These are phyloP conservation scores for Drosophila prosaltans DNA, from an alignment of 1,140 invertebrate genomes.

Conservation along the genomic window DNA sequence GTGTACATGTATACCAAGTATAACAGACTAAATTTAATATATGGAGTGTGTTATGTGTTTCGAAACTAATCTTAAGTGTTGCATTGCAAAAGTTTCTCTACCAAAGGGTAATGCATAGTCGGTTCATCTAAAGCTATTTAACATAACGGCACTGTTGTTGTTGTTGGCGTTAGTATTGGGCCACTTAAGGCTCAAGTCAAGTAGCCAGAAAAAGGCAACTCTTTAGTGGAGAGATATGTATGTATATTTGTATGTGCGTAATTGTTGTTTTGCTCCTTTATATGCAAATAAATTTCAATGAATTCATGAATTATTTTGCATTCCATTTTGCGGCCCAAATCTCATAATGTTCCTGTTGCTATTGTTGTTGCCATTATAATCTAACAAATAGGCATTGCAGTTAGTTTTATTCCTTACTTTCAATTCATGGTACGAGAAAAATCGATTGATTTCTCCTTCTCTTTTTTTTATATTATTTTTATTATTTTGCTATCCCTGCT, in stretches of 20 bases:
- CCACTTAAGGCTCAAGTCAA: conserved; percentile 47
- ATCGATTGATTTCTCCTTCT: conserved; percentile 40
- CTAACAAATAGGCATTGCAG: conserved; percentile 58
- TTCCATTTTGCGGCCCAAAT: conserved; percentile 52
- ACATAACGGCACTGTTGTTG: too few relatives aligned
- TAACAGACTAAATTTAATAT: too few relatives aligned
- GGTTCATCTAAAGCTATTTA: background rate
- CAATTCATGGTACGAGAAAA: conserved; percentile 48
- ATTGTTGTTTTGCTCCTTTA: conserved; percentile 23
- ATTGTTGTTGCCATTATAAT: conserved; percentile 39
- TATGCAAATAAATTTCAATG: conserved; percentile 76
- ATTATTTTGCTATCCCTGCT: conserved; percentile 6
- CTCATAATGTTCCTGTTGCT: conserved; percentile 15
- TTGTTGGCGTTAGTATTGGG: background rate
- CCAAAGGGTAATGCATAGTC: background rate
- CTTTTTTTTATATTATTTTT: background rate
- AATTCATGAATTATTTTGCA: conserved; percentile 76
- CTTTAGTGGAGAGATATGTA: conserved; percentile 36
- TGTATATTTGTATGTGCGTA: conserved; percentile 33
- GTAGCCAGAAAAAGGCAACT: conserved; percentile 36
- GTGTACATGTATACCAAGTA: too few relatives aligned
- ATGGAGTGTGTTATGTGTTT: too few relatives aligned
- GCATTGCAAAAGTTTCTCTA: background rate
- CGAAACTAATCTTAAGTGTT: too few relatives aligned
- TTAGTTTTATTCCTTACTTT: conserved; percentile 35